These are phyloP conservation scores for Glomeris marginata DNA, from an alignment of 2,888 invertebrate genomes.

Conservation along the genomic window DNA sequence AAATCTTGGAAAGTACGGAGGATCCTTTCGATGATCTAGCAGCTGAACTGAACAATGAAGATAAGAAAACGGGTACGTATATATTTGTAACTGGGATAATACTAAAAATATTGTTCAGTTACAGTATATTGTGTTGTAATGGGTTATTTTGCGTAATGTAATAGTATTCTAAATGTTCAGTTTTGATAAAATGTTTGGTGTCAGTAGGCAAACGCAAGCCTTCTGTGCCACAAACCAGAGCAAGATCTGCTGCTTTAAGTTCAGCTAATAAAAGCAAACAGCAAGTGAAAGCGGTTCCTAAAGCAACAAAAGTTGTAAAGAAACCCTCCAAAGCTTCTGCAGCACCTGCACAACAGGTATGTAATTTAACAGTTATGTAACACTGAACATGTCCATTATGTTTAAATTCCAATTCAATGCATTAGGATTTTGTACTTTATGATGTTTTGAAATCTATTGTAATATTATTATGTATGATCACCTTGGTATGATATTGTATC, in stretches of 20 bases:
- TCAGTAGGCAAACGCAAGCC: too few relatives aligned
- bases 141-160: too few relatives aligned
- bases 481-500: too few relatives aligned
- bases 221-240: too few relatives aligned
- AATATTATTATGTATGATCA: neutral
- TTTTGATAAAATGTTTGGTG: too few relatives aligned
- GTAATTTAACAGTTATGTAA: neutral
- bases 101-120: neutral
- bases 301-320: too few relatives aligned
- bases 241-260: too few relatives aligned
- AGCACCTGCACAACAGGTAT: neutral
- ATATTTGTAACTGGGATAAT: neutral
- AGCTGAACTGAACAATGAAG: constrained; percentile 20
- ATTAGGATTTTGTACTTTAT: neutral
- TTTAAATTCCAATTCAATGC: neutral
- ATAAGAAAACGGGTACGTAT: constrained; percentile 16
- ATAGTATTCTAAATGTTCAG: too few relatives aligned
- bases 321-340: neutral
- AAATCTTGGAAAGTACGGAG: constrained; percentile 20
- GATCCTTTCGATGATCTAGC: constrained; percentile 20
- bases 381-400: neutral
- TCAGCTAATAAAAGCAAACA: too few relatives aligned
- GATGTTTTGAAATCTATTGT: neutral
- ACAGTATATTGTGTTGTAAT: neutral
- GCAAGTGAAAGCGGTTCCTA: too few relatives aligned